Conservation (phyloP, 2,888 invertebrate genomes). For the Eupithecia inturbata region DNA sequence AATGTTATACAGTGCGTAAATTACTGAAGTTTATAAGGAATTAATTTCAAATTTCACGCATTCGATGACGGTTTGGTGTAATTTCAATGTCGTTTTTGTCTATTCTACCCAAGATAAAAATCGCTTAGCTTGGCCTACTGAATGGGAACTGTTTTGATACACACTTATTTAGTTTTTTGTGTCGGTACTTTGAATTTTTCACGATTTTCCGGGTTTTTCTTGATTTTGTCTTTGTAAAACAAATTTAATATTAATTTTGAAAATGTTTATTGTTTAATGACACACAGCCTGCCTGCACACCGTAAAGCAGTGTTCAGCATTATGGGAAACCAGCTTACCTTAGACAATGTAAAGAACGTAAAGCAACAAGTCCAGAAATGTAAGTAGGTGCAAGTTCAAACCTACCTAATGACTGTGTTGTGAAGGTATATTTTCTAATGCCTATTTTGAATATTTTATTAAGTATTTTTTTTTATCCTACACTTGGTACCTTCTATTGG, state of each 20-base stretch:
- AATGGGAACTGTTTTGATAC: neutral
- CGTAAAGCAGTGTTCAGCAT: conserved; percentile 17
- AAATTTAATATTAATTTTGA: neutral
- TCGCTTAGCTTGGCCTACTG: neutral
- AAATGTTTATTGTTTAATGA: neutral
- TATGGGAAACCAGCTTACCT: conserved; percentile 31
- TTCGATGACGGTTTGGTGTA: neutral
- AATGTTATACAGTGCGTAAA: neutral
- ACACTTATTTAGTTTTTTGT: neutral
- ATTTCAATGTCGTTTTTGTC: neutral
- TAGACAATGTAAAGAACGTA: conserved; percentile 25
- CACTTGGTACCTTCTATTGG: neutral
- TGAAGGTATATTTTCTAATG: conserved; percentile 4
- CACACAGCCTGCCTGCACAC: conserved; percentile 27
- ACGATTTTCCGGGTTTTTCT: neutral
- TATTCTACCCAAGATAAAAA: neutral
- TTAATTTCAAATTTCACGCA: neutral
- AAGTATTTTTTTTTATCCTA: neutral
- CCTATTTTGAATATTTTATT: neutral
- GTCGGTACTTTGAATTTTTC: neutral
- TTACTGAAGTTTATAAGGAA: neutral
- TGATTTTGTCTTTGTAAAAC: neutral
- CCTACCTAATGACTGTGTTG: neutral
- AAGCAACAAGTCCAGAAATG: conserved; percentile 30
- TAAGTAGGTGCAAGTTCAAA: conserved; percentile 22